A percentile compares a stretch with the other conserved stretches of the same genome.
Conservation (phyloP, 2,888 invertebrate genomes). For the Dasypogon diadema region DNA sequence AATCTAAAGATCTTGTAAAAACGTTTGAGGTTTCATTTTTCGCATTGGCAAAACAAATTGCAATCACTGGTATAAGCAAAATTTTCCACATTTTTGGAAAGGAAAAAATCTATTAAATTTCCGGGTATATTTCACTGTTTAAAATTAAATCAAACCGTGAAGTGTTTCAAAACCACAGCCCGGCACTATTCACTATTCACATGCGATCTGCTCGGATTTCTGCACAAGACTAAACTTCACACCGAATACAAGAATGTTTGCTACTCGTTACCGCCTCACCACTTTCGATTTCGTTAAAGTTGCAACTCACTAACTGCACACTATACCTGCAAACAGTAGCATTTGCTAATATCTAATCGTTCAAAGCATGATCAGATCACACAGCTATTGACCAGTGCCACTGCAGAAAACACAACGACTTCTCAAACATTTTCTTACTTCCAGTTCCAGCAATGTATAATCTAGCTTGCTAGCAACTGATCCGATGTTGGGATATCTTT, state of each 20-base stretch:
- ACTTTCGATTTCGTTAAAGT: slow-evolving; percentile 32
- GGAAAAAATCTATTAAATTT: background rate
- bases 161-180: background rate
- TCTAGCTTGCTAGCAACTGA: background rate
- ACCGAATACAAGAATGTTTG: background rate
- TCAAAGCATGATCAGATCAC: background rate
- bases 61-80: slow-evolving; percentile 8
- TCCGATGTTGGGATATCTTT: slow-evolving; percentile 20
- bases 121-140: background rate
- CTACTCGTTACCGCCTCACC: background rate
- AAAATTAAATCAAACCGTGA: background rate
- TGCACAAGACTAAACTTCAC: slow-evolving; percentile 18
- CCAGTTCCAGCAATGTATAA: background rate
- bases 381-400: too few relatives aligned
- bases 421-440: too few relatives aligned
- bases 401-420: background rate
- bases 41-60: slow-evolving; percentile 8
- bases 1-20: background rate
- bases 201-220: slow-evolving; percentile 29
- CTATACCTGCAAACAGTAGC: background rate
- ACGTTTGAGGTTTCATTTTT: background rate
- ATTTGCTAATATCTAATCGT: slow-evolving; percentile 24
- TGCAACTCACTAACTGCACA: background rate
- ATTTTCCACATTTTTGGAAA: slow-evolving; percentile 16
- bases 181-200: slow-evolving; percentile 4